Conservation (phyloP, 2,797 vertebrate genomes). For the Salmo trutta region DNA sequence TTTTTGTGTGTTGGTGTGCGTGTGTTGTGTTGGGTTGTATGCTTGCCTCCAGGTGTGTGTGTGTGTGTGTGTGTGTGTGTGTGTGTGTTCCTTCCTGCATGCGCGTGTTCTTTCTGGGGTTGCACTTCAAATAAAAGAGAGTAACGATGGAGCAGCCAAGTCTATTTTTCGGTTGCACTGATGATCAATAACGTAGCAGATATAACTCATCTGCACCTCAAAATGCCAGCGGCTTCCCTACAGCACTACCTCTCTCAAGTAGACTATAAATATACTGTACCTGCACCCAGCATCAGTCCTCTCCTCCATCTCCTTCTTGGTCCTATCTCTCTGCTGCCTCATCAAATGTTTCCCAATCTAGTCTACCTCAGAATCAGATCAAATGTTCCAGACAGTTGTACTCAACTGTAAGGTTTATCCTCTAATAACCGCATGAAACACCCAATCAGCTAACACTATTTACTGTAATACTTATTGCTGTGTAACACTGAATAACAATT, state of each 20-base stretch:
- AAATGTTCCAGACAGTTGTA: background rate
- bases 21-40: background rate
- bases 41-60: conserved; percentile 5
- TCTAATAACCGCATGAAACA: background rate
- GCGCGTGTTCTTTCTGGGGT: conserved; percentile 16
- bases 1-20: conserved; percentile 13
- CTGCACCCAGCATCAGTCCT: background rate
- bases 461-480: background rate
- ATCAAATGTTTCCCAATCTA: background rate
- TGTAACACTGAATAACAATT: background rate
- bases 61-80: conserved; percentile 7
- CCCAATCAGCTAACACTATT: background rate
- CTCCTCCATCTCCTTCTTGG: background rate
- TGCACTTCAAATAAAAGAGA: conserved; percentile 2
- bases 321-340: background rate
- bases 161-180: background rate
- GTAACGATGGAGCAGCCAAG: background rate
- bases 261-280: background rate
- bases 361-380: background rate
- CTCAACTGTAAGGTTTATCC: background rate
- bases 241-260: background rate
- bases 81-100: conserved; percentile 6
- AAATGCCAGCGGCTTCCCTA: background rate
- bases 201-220: conserved; percentile 1
- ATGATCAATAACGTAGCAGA: background rate